Base-by-base conservation (phyloP, 2,888 invertebrate genomes). In the Operophtera brumata region DNA sequence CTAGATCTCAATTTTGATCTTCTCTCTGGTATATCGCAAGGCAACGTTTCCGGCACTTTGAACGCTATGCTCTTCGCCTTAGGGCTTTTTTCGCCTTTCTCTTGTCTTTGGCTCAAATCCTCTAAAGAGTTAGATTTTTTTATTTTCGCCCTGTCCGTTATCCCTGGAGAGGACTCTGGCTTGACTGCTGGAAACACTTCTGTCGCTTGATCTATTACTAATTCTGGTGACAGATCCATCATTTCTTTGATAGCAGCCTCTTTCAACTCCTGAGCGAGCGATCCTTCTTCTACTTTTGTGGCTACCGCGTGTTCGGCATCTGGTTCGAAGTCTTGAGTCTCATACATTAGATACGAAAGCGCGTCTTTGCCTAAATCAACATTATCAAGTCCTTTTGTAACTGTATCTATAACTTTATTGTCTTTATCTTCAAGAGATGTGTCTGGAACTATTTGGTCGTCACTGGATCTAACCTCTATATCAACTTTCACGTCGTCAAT, bases 281-380 rank as follows among this genome's bases (percentile, higher is more conserved):
- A 83, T 0, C 75, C 74, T 48, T 77, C 74, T 48, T 77, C 73
- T 0, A 65, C 62, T 20, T 74, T 67, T 0, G 51, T 54, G 1
- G 71, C 67, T 0, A 62, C 44, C 0, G 63, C 44, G 6, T 62
- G 58, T 4, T 61, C 61, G 2, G 72, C 70, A 0, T 65, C 55
- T 0, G 64, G 70, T 37, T 77, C 78, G 34, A 78, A 81, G 9
- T 82, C 78, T 56, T 77, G 75, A 49, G 74, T 82, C 44, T 86
- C 87, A 39, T 79, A 86, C 20, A 84, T 78, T 0, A 89, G 69
- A 54, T 86, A 88, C 0, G 88, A 83, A 0, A 90, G 53, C 0
- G 90, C 90, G 28, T 90, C 90, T 72, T 84, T 89, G 0, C 82
- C 90, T 46, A 90, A 67, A 65, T 90, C 90, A 0, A 90, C 77